Conservation (phyloP, 1,140 invertebrate genomes). For the Eulimnadia texana region DNA sequence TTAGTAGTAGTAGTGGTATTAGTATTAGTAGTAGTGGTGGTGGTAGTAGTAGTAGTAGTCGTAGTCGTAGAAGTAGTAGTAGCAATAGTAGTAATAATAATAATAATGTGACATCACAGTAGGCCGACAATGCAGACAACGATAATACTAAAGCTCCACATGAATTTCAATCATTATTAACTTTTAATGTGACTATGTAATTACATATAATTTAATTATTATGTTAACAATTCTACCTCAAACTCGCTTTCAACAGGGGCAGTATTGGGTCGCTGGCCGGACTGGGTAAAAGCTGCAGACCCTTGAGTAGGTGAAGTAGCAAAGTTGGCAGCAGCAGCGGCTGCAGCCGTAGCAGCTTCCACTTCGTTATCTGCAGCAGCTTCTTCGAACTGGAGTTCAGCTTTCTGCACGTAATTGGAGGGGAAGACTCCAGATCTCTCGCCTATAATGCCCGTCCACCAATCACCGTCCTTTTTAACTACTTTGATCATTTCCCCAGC, state of each 20-base stretch:
- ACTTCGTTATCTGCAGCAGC: slow-evolving; percentile 5
- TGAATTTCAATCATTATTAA: no score
- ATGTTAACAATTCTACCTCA: background rate
- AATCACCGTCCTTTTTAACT: slow-evolving; percentile 80
- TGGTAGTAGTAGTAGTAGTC: no score
- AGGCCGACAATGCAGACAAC: no score
- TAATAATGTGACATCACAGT: no score
- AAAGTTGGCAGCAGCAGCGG: slow-evolving; percentile 4
- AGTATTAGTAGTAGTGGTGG: no score
- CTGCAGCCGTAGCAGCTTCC: slow-evolving; percentile 11
- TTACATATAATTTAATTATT: no score
- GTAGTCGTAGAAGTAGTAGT: no score
- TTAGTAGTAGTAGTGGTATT: no score
- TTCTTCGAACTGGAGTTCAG: slow-evolving; percentile 25
- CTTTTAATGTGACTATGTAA: no score
- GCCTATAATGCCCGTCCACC: slow-evolving; percentile 91
- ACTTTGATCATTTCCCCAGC: slow-evolving; percentile 81
- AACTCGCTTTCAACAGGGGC: slow-evolving; percentile 2
- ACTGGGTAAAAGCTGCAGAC: background rate
- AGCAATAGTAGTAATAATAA: no score
- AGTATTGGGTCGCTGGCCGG: background rate
- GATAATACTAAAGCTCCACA: no score
- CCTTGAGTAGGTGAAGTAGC: background rate
- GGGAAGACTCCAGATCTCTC: slow-evolving; percentile 85
- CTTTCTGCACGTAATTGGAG: slow-evolving; percentile 71